Evolutionary conservation across 2,888 invertebrate species (phyloP), one percentile per base, ranked within the genome.

Genomic region (Leuctra nigra): DNA sequence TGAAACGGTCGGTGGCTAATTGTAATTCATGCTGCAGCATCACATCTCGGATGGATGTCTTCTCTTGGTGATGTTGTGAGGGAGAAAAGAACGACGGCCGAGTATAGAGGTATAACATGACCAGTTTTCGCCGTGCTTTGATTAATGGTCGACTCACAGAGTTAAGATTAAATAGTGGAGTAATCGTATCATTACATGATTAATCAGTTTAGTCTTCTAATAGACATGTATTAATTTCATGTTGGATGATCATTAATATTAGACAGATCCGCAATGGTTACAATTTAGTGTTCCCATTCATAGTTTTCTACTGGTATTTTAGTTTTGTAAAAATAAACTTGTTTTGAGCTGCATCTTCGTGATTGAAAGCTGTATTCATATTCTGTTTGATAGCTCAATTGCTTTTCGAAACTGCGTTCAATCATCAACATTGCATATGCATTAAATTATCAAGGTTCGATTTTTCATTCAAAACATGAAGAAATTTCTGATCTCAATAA

Each of bases 251-350:
- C 18, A 18, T 41, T 41, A 18, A 41, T 18, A 7, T 2, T n/a
- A n/a, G n/a, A n/a, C n/a, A n/a, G n/a, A n/a, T n/a, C n/a, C n/a
- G n/a, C n/a, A n/a, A n/a, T n/a, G n/a, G n/a, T n/a, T 16, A 13
- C 36, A 36, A 14, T 13, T 36, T 36, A 4, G 36, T 16, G 36
- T 14, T 4, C 16, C 4, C 36, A 36, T 13, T 36, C 16, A 36
- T 16, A 36, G 36, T n/a, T n/a, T n/a, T n/a, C n/a, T n/a, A n/a
- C n/a, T n/a, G n/a, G n/a, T n/a, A n/a, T n/a, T n/a, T n/a, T n/a
- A n/a, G n/a, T n/a, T n/a, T n/a, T n/a, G n/a, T n/a, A n/a, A 41
- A 41, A 41, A 18, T n/a, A 41, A 41, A 41, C 41, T 41, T 20
- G 41, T 41, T 41, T 41, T 4, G 6, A 4, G 20, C 14, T 18